Evolutionary conservation across 2,113 vertebrate species (phyloP), one percentile per base, ranked within the genome.

Genomic region (Melanocharis versteri): DNA sequence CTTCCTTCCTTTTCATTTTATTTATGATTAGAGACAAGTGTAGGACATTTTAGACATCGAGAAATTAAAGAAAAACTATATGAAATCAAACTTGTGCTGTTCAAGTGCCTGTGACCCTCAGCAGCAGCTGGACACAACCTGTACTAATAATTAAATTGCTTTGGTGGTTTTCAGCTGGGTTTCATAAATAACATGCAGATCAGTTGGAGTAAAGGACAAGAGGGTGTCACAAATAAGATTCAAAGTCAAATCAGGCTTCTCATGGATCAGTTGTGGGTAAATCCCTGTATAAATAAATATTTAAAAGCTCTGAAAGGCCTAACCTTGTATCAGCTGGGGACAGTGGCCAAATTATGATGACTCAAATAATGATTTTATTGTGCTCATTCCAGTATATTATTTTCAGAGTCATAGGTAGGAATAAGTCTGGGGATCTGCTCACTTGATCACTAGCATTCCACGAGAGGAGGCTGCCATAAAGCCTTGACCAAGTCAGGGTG

Each of bases 1-100:
- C 96, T 97, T 97, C 89, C 72, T 90, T 96, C 91, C 69, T 91
- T 85, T 83, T 72, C 27, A 13, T 94, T 84, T 90, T 93, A 68
- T 92, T 96, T 96, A 92, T 91, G 47, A 82, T 80, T 77, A 65
- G 45, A 84, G 51, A 91, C 54, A 82, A 83, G 33, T n/a, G 19
- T 42, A 62, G 57, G 82, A n/a, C 69, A 37, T 31, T 20, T 76
- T 19, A 90, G 57, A 60, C 57, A 31, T 92, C 91, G 50, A 93
- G 69, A 91, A 95, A 40, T 44, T 26, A 23, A 90, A 58, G 11
- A 28, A 27, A 40, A 83, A 35, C 28, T 35, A 35, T 22, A 11
- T 62, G 31, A 77, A 93, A 58, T 56, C 70, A 47, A 79, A 5
- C 26, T 73, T 53, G 4, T 58, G 42, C 16, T 89, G 1, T 35